These are phyloP conservation scores for Dunckerocampus dactyliophorus DNA, from an alignment of 2,113 vertebrate genomes.

Conservation along the genomic window DNA sequence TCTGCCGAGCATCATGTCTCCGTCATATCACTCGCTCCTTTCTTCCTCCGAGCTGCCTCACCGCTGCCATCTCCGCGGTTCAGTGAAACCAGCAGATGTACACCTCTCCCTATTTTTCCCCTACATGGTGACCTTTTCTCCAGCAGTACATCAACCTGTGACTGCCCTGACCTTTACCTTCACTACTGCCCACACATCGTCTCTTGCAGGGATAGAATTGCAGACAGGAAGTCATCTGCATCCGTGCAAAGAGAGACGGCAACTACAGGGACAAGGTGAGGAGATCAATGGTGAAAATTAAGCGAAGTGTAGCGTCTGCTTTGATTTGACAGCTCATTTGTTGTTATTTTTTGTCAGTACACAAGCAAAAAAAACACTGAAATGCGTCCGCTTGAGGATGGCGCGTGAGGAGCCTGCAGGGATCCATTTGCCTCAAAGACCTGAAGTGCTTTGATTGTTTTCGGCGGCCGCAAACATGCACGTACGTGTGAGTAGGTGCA, in stretches of 20 bases:
- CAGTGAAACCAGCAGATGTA: conserved; percentile 43
- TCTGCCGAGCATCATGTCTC: conserved; percentile 35
- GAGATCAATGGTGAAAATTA: conserved; percentile 27
- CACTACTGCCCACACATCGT: conserved; percentile 31
- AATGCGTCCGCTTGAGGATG: background rate
- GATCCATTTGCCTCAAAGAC: conserved; percentile 4
- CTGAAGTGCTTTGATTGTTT: conserved; percentile 1
- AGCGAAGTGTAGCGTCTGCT: conserved; percentile 8
- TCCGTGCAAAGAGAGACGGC: conserved; percentile 28
- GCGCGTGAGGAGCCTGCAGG: conserved; percentile 2
- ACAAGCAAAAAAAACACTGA: conserved; percentile 9
- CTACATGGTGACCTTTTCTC: conserved; percentile 55
- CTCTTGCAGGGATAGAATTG: conserved; percentile 39
- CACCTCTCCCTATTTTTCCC: conserved; percentile 28
- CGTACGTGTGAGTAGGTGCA: background rate
- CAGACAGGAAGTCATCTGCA: conserved; percentile 34
- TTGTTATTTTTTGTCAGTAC: conserved; percentile 19
- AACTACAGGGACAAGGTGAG: conserved; percentile 23
- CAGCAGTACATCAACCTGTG: conserved; percentile 56
- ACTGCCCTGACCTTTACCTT: conserved; percentile 67
- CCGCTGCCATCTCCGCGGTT: conserved; percentile 23
- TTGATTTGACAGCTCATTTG: conserved; percentile 18
- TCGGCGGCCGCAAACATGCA: background rate
- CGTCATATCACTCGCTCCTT: conserved; percentile 16
- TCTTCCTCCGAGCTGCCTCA: conserved; percentile 22